Conservation (phyloP, 2,888 invertebrate species). For the Hecatera dysodea region DNA sequence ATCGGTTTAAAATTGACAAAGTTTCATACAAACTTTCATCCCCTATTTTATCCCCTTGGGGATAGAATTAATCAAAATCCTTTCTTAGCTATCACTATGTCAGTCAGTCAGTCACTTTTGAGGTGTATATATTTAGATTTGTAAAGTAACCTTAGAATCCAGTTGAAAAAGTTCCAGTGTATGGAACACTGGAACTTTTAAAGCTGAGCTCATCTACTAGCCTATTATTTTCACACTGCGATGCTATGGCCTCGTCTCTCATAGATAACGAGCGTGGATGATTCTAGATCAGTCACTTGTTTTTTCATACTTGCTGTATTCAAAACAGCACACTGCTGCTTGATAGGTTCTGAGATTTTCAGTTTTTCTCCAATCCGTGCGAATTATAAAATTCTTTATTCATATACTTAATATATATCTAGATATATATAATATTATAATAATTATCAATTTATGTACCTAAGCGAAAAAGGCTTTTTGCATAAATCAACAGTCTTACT, state of each 20-base stretch:
- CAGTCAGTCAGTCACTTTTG: no score
- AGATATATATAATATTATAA: no score
- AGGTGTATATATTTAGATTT: no score
- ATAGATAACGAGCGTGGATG: not conserved
- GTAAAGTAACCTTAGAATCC: no score
- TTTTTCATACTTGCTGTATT: not conserved
- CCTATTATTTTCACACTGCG: not conserved
- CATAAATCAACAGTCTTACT: slow-evolving; percentile 27
- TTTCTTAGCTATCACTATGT: no score
- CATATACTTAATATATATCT: not conserved
- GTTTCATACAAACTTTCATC: no score
- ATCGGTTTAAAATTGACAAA: no score
- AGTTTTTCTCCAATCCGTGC: not conserved
- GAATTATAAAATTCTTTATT: not conserved
- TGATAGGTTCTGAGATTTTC: not conserved
- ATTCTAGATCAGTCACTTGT: not conserved
- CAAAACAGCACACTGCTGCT: not conserved
- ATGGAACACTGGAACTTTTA: no score
- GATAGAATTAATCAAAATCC: no score
- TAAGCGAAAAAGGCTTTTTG: slow-evolving; percentile 6
- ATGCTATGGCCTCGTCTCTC: not conserved
- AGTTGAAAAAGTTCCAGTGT: no score
- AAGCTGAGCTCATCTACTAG: not conserved
- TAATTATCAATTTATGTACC: no score
- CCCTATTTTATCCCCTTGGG: no score